These are phyloP conservation scores for Petrophora chlorosata DNA, from an alignment of 2,888 invertebrate species.

Conservation along the genomic window DNA sequence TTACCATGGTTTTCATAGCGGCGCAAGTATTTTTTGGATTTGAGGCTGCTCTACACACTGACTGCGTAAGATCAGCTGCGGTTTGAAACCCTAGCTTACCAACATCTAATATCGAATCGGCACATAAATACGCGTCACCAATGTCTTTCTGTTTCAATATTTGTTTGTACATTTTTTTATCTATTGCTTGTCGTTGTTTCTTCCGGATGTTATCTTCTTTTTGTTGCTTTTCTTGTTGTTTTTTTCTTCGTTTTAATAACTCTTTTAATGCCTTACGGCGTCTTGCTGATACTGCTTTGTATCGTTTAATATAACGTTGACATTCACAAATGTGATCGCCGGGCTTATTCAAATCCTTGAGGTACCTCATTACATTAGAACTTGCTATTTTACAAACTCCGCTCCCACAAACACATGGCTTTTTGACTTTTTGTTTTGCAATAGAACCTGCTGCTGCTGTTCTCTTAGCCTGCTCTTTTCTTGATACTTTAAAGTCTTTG, in stretches of 20 bases:
- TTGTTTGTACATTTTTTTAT: constrained; percentile 30
- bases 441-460: not conserved
- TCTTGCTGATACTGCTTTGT: too few species aligned
- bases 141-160: constrained; percentile 30
- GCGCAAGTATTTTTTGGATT: constrained; percentile 38
- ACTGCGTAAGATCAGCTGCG: constrained; percentile 22
- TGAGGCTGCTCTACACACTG: constrained; percentile 31
- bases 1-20: constrained; percentile 28
- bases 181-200: constrained; percentile 25
- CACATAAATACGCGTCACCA: constrained; percentile 30
- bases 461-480: not conserved
- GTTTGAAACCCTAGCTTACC: constrained; percentile 27
- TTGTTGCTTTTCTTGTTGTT: too few species aligned
- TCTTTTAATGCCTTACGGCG: not conserved
- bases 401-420: constrained; percentile 33
- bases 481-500: constrained; percentile 25
- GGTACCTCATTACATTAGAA: too few species aligned
- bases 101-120: constrained; percentile 39
- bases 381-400: constrained; percentile 26
- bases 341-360: too few species aligned
- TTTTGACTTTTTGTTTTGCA: constrained; percentile 1
- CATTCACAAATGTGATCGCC: too few species aligned
- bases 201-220: constrained; percentile 7
- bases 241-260: not conserved
- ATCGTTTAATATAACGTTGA: too few species aligned